These are phyloP conservation scores for Philaenus spumarius DNA, from an alignment of 1,140 invertebrate species.

Conservation along the genomic window DNA sequence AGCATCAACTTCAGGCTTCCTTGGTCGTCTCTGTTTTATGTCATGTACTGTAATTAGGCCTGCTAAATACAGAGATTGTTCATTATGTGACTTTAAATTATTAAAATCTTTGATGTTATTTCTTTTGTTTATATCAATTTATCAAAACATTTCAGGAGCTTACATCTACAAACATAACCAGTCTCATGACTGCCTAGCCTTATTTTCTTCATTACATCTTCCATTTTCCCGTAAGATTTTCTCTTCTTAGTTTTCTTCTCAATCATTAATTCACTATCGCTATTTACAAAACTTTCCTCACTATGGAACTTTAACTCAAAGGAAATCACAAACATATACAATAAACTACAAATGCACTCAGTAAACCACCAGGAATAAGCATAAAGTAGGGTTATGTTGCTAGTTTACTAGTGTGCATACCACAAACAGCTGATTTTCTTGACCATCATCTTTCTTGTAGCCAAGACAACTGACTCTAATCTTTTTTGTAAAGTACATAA, in stretches of 20 bases:
- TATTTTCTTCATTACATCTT: too few species aligned
- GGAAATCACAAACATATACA: neutral
- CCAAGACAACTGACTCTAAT: neutral
- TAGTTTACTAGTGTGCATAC: too few species aligned
- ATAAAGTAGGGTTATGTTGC: too few species aligned
- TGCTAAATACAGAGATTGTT: neutral
- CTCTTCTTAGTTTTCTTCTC: slow-evolving; percentile 2
- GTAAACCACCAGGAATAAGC: too few species aligned
- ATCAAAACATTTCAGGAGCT: neutral
- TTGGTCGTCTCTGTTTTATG: too few species aligned
- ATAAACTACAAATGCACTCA: neutral
- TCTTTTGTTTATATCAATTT: neutral
- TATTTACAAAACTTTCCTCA: neutral
- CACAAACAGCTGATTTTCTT: too few species aligned
- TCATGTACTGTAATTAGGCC: too few species aligned
- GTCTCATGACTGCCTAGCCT: neutral
- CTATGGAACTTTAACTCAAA: neutral
- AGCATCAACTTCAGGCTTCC: too few species aligned
- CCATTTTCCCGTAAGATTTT: too few species aligned
- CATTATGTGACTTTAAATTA: too few species aligned
- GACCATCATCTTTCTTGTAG: neutral
- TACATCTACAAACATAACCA: neutral
- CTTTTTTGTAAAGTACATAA: neutral
- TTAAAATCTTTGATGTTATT: neutral
- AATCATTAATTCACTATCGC: neutral